phyloP scores from a whole-genome alignment of 2,888 invertebrate genomes.

The Caenorhabditis sp. region DNA sequence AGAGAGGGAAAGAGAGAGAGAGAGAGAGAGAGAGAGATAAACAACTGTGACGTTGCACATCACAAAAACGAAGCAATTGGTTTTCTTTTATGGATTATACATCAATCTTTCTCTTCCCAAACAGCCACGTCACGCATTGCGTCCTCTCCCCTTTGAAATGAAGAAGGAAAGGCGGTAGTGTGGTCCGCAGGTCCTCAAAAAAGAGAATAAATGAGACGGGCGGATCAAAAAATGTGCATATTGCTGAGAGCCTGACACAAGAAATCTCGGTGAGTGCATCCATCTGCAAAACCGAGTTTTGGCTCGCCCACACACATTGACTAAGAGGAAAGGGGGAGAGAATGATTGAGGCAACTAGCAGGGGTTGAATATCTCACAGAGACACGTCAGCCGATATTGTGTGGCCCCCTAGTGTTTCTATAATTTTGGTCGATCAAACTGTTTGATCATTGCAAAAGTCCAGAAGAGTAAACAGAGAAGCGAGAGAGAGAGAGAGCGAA shows the following conservation, averaged over 20 bases:
- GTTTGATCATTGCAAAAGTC: background rate
- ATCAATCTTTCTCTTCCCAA: conserved; percentile 14
- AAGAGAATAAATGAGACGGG: background rate
- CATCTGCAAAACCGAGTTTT: background rate
- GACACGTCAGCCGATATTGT: conserved; percentile 18
- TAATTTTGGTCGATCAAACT: conserved; percentile 3
- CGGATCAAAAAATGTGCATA: no score
- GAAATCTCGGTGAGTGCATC: no score
- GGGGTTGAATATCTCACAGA: conserved; percentile 13
- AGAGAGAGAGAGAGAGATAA: background rate
- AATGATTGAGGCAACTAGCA: conserved; percentile 50
- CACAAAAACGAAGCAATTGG: background rate
- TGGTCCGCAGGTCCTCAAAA: no score
- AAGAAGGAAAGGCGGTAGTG: no score
- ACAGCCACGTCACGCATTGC: conserved; percentile 16
- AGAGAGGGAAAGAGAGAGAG: no score
- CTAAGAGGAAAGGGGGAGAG: conserved; percentile 21
- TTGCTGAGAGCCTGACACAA: no score
- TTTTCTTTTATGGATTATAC: background rate
- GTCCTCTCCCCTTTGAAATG: background rate
- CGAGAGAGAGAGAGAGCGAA: no score
- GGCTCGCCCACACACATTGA: background rate
- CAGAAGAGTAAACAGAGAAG: conserved; percentile 19
- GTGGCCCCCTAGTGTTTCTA: background rate
- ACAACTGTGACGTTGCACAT: conserved; percentile 4